These are phyloP conservation scores for Drosophila prosaltans DNA, from an alignment of 1,140 invertebrate species.

Conservation along the genomic window DNA sequence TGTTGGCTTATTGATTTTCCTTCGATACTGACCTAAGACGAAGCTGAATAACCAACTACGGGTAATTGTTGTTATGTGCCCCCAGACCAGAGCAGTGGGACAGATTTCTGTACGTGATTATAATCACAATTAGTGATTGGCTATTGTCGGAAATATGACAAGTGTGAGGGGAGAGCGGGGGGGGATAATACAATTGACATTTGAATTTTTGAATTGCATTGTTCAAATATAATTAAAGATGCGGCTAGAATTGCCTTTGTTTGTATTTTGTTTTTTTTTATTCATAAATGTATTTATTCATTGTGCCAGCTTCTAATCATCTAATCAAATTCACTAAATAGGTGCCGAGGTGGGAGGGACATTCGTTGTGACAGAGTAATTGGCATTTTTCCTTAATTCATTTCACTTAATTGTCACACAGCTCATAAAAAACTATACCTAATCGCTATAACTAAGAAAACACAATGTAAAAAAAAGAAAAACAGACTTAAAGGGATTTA, in stretches of 20 bases:
- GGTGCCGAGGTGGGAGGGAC: not conserved
- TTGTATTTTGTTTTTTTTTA: not conserved
- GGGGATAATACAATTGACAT: not conserved
- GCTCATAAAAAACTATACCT: not conserved
- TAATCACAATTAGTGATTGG: not conserved
- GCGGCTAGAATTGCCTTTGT: not conserved
- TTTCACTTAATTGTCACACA: conserved; percentile 8
- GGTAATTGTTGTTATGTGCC: not conserved
- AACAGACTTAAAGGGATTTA: too few species aligned
- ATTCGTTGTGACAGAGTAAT: not conserved
- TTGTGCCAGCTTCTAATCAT: not conserved
- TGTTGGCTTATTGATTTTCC: conserved; percentile 1
- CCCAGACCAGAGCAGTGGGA: not conserved
- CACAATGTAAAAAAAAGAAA: not conserved
- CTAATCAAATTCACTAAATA: not conserved
- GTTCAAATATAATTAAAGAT: not conserved
- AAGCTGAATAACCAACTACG: not conserved
- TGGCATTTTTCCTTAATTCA: not conserved
- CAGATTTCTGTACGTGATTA: conserved; percentile 6
- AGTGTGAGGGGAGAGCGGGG: not conserved
- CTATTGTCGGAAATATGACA: not conserved
- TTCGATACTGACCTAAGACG: conserved; percentile 13
- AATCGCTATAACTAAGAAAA: not conserved
- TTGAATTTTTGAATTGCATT: conserved; percentile 3
- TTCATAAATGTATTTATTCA: conserved; percentile 7